Evolutionary conservation across 2,888 invertebrate species (phyloP).

Genomic region (Sinotaia quadrata): DNA sequence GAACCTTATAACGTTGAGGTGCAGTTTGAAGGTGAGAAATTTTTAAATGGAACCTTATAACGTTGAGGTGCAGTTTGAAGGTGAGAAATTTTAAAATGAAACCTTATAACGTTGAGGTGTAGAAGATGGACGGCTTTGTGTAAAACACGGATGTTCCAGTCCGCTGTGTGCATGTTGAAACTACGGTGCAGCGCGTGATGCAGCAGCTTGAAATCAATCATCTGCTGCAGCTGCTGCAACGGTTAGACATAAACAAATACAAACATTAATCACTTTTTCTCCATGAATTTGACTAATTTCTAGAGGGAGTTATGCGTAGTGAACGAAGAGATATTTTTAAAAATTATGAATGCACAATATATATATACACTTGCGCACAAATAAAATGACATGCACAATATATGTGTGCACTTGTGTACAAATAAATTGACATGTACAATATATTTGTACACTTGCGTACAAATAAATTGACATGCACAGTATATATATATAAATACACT

Average conservation of each 20-base stretch:
- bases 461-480: neutral
- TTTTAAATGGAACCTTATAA: too few relatives aligned
- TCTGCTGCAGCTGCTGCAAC: slow-evolving; percentile 52
- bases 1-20: too few relatives aligned
- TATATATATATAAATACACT: too few relatives aligned
- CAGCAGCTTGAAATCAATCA: slow-evolving; percentile 61
- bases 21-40: too few relatives aligned
- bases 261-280: neutral
- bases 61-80: too few relatives aligned
- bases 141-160: slow-evolving; percentile 66
- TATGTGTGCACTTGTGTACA: too few relatives aligned
- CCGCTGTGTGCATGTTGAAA: slow-evolving; percentile 67
- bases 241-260: neutral
- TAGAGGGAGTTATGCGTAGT: neutral
- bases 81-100: too few relatives aligned
- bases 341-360: neutral
- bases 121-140: slow-evolving; percentile 51
- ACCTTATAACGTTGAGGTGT: slow-evolving; percentile 53
- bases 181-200: slow-evolving; percentile 59
- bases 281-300: neutral
- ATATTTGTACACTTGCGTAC: too few relatives aligned
- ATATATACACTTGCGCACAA: neutral
- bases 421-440: too few relatives aligned
- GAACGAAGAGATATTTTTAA: neutral
- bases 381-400: neutral